Conservation (phyloP, 1,140 invertebrate species). For the Caenorhabditis remanei region DNA sequence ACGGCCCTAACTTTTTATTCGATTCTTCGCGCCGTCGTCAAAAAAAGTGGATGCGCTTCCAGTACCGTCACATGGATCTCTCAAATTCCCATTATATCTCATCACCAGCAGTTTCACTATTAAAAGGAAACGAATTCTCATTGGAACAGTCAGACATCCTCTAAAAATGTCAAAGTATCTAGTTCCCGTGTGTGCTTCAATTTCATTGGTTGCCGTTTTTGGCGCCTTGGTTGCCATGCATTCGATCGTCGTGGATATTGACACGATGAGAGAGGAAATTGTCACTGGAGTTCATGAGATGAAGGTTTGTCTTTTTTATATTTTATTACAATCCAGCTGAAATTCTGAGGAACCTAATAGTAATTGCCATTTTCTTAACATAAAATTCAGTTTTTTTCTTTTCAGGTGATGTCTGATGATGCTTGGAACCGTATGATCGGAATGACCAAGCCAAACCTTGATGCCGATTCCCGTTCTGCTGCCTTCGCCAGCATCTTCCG, state of each 20-base stretch:
- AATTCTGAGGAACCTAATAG: too few relatives aligned
- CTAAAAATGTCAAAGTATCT: slow-evolving; percentile 31
- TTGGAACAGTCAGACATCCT: not conserved
- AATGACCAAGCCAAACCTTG: slow-evolving; percentile 14
- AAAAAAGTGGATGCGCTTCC: slow-evolving; percentile 54
- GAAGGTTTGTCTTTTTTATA: slow-evolving; percentile 25
- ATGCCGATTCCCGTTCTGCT: not conserved
- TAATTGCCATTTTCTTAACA: too few relatives aligned
- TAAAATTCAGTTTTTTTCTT: not conserved
- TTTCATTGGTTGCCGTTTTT: slow-evolving; percentile 35
- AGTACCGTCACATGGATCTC: slow-evolving; percentile 37
- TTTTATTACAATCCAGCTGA: not conserved
- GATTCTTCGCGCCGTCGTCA: slow-evolving; percentile 11
- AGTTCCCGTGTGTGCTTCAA: slow-evolving; percentile 35
- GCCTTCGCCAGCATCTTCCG: slow-evolving; percentile 49
- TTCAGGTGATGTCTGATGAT: slow-evolving; percentile 48
- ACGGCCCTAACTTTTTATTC: slow-evolving; percentile 53
- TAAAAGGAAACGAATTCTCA: not conserved
- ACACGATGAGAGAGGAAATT: slow-evolving; percentile 40
- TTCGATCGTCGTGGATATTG: slow-evolving; percentile 43
- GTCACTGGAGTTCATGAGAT: slow-evolving; percentile 50
- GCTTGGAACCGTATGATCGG: slow-evolving; percentile 51
- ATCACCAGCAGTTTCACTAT: not conserved
- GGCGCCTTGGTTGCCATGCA: slow-evolving; percentile 40
- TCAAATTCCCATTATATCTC: slow-evolving; percentile 5